A percentile compares a stretch with the other conserved stretches of the same genome.
Evolutionary conservation across 2,888 invertebrate genomes (phyloP).

Genomic region (Hemicrepidius hirtus): DNA sequence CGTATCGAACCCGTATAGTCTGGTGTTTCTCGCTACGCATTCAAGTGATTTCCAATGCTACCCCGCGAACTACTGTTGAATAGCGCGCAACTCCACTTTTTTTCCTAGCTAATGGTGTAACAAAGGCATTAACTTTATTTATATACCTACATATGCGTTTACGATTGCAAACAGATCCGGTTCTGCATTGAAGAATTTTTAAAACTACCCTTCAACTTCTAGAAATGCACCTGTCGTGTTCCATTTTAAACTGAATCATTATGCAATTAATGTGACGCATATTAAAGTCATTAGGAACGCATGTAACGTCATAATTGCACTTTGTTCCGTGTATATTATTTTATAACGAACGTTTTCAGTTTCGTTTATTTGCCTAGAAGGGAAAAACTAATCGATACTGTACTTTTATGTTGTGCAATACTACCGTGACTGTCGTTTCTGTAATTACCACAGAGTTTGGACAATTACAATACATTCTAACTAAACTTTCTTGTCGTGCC

Average conservation of each 20-base stretch:
- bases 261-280: constrained; percentile 9
- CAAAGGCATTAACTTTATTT: no score
- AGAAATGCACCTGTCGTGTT: constrained; percentile 8
- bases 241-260: constrained; percentile 13
- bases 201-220: not conserved
- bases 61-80: no score
- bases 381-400: not conserved
- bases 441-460: constrained; percentile 4
- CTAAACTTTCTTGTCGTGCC: constrained; percentile 14
- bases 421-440: constrained; percentile 18
- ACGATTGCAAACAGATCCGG: no score
- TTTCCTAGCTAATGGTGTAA: no score
- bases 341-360: constrained; percentile 4
- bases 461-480: constrained; percentile 2
- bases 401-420: constrained; percentile 12
- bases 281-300: constrained; percentile 22
- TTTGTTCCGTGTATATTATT: constrained; percentile 4
- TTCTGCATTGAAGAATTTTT: not conserved
- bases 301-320: constrained; percentile 6
- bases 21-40: no score
- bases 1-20: no score
- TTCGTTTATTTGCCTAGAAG: constrained; percentile 9
- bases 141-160: no score
- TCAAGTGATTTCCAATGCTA: no score
- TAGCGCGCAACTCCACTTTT: no score